phyloP scores from a whole-genome alignment of 1,140 invertebrate genomes.

The Manduca sexta region DNA sequence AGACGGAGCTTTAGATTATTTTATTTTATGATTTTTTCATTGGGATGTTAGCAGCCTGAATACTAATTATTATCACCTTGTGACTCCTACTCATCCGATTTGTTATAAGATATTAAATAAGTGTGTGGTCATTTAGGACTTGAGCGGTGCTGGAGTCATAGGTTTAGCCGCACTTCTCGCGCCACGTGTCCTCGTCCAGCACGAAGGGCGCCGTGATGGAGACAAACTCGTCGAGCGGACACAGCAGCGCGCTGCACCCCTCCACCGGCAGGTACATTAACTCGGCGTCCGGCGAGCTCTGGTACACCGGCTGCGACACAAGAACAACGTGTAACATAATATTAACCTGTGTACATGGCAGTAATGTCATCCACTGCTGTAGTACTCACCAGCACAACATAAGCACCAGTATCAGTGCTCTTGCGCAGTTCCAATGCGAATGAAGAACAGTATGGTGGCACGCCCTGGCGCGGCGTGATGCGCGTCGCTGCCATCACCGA shows the following conservation, averaged over 20 bases:
- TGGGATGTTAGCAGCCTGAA: too few relatives aligned
- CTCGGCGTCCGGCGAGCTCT: neutral
- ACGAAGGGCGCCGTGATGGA: neutral
- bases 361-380: too few relatives aligned
- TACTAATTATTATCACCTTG: too few relatives aligned
- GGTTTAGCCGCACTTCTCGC: neutral
- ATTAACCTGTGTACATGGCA: too few relatives aligned
- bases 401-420: slow-evolving; percentile 6
- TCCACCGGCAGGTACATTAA: neutral
- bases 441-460: slow-evolving; percentile 14
- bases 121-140: neutral
- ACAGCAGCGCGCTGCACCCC: neutral
- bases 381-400: slow-evolving; percentile 25
- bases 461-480: slow-evolving; percentile 10
- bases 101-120: too few relatives aligned
- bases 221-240: neutral
- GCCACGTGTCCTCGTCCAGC: neutral
- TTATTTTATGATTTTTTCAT: too few relatives aligned
- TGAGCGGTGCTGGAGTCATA: slow-evolving; percentile 1
- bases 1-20: too few relatives aligned
- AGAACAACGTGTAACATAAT: too few relatives aligned
- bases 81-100: too few relatives aligned
- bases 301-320: slow-evolving; percentile 1
- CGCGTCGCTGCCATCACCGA: slow-evolving; percentile 9
- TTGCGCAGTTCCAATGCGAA: slow-evolving; percentile 21